Evolutionary conservation across 35 echinoderm and acorn worm genomes (phyloP), one percentile per base, ranked within the genome.

Genomic region (Lytechinus variegatus): DNA sequence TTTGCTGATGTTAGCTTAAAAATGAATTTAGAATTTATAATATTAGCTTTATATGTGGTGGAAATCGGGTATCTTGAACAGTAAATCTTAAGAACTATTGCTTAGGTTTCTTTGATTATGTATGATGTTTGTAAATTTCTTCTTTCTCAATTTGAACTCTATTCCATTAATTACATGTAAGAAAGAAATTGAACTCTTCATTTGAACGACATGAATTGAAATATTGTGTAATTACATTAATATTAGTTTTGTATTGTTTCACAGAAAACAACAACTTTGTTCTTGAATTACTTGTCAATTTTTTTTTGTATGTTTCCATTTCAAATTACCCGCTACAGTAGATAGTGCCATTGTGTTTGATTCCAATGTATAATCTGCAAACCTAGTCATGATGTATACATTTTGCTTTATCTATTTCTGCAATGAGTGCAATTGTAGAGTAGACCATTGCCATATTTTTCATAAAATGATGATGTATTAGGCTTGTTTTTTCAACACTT

Each of bases 381-480:
- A 12, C 10, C 57, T 79, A 19, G 66, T 24, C 8, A 24, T 79
- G 4, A 79, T 16, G 14, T 79, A 7, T 58, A 21, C 24, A 13
- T 71, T 24, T 71, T 24, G 24, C 12, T 60, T 3, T 79, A 16
- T 79, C 66, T 79, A 19, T 19, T 24, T 79, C 66, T 79, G 21
- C 66, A 79, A 24, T 79, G 66, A 79, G 66, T 79, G 66, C 66
- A 79, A 79, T 79, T 79, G 66, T 79, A 79, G 66, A 79, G 66
- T 24, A 24, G n/a, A 24, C 7, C 8, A 5, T 79, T 71, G 11
- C 19, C 61, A 19, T 71, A 5, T 71, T n/a, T 58, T n/a, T 79
- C 3, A 4, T 27, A 79, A 24, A 21, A 21, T 79, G 19, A 79
- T 79, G 21, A 79, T 13, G 56, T 58, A 58, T 58, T 13, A 13